Evolutionary conservation across 1,140 invertebrate species (phyloP), one percentile per base, ranked within the genome.

Genomic region (Hydropsyche tenuis): DNA sequence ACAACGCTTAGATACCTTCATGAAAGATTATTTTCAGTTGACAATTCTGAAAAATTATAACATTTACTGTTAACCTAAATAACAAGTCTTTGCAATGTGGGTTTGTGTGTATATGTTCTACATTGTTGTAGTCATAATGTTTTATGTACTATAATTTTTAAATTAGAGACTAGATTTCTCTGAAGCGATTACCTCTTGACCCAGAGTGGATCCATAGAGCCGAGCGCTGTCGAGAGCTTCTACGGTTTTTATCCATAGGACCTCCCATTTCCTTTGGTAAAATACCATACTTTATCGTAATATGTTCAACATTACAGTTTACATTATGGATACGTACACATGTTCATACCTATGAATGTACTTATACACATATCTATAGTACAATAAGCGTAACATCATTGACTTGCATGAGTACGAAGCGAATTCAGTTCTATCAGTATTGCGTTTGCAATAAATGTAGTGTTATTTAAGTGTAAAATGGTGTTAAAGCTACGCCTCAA

Each of bases 351-450:
- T 76, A 76, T 64, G 37, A 66, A 73, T 73, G 62, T 76, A 76
- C 75, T 76, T 76, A 76, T 76, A 73, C 75, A 73, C 75, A 66
- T 70, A 73, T 65, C 72, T 76, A 76, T 76, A 48, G 45, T 76
- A 73, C 71, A 76, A 68, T 73, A 71, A 73, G 72, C 72, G 72
- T 73, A 75, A 72, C 62, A 72, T 72, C 45, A 51, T 73, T 53
- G 74, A 73, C 74, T 70, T 56, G 68, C 68, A 70, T 42, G 48
- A 51, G 63, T 65, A 12, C 56, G 27, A 46, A 27, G 53, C 30
- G 23, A 16, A 46, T 37, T 48, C 46, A 64, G 42, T 51, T 14
- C 68, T 37, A 43, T 25, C 48, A 43, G 20, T 30, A 45, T 43
- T 75, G 63, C 42, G 27, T 62, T 30, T 60, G 43, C 25, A 74